Evolutionary conservation across 2,797 vertebrate species (phyloP), one percentile per base, ranked within the genome.

Genomic region (Glyptemys insculpta): DNA sequence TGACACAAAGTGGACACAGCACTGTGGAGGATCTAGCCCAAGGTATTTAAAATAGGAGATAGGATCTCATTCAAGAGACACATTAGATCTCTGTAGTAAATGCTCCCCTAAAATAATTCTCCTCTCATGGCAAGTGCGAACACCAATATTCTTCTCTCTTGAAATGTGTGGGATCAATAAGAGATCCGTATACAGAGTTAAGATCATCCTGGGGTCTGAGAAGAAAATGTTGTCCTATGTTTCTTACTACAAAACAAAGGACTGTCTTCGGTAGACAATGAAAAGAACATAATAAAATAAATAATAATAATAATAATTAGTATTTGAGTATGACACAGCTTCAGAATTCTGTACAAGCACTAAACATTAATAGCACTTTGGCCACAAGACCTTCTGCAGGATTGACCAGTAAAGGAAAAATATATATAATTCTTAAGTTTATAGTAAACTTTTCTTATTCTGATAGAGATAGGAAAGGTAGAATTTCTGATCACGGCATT

Each of bases 261-360:
- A 15, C 1, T 89, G 27, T 81, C 44, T 57, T 47, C 83, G 81
- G 41, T 18, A 89, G 83, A 74, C 11, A 81, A 14, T 5, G 0
- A 81, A 81, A 89, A 56, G 81, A 94, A 76, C 88, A 94, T 87
- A 89, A 44, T 54, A 95, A 94, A n/a, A 9, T 34, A 62, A 62
- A 34, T 62, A 62, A 65, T 91, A 53, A 94, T n/a, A 1, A 88
- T 91, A 88, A 95, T 95, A 91, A 92, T 31, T 9, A 25, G 68
- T 52, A 34, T 5, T 1, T 44, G 88, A 91, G 56, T n/a, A 34
- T 49, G 85, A 91, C 52, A 86, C 83, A 83, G 3, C 9, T 91
- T 21, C 56, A 83, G 87, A 85, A 91, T 52, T 68, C 93, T n/a
- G 53, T 76, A 79, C 15, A 95, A 97, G 91, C 41, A 93, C 11